Base-by-base conservation (phyloP, 1,140 invertebrate species). In the Schlechtendalia chinensis region DNA sequence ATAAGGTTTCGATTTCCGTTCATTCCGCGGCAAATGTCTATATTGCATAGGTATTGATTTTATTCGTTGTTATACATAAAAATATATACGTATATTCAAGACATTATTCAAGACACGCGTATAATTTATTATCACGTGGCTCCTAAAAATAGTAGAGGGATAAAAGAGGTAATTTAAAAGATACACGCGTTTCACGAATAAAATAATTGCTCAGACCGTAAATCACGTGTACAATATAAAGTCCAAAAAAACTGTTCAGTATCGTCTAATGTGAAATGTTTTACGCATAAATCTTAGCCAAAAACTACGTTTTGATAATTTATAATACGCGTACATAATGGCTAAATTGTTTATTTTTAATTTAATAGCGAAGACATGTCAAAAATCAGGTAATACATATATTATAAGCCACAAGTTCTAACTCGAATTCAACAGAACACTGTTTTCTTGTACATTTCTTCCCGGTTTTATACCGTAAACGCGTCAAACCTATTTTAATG, bases 141-240 rank as follows among this genome's bases (percentile, higher is more conserved):
- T 47, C 75, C 58, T 61, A 79, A 63, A 59, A 79, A 63, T 79
- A 63, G 58, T 29, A 63, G 58, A 45, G 39, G 39, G 54, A 17
- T 1, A 22, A 59, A 47, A 59, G 56, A 45, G n/a, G 39, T 79
- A 79, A 59, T 79, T 79, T 79, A 61, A 63, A 72, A 29, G 45
- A 72, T 50, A 72, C 22, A 72, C 14, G 8, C 69, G 47, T 53
- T 72, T 72, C 69, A 29, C 12, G 29, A 47, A 50, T 50, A 63
- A 79, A 79, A 79, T 79, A 79, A 79, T 79, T 79, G 39, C 75
- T 59, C 6, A 14, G 32, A 47, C 22, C 56, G 39, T 79, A 79
- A 79, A 79, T 79, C 75, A 79, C 75, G 58, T 50, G 14, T 1
- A 63, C 39, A 50, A 50, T 61, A 50, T 63, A 50, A 12, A 39